Conservation (phyloP, 2,888 invertebrate species). For the Amorpha juglandis region DNA sequence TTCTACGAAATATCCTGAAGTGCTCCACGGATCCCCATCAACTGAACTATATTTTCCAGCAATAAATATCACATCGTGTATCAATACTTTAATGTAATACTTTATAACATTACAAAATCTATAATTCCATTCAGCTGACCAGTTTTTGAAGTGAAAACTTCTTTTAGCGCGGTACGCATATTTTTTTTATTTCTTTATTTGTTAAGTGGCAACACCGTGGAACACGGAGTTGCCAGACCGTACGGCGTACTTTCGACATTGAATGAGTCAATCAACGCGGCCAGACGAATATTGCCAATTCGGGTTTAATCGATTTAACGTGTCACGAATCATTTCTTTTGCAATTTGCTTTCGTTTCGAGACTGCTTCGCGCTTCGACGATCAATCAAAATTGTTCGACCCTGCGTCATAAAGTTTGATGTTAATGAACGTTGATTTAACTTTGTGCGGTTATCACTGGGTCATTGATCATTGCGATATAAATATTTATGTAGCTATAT, state of each 20-base stretch:
- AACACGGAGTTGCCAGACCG: conserved; percentile 26
- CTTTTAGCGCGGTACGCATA: too few relatives aligned
- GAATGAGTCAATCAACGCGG: conserved; percentile 28
- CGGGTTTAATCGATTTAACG: conserved; percentile 19
- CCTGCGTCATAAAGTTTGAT: conserved; percentile 4
- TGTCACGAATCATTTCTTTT: conserved; percentile 22
- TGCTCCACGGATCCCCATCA: too few relatives aligned
- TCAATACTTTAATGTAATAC: not conserved
- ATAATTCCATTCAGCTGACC: not conserved
- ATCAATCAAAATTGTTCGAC: conserved; percentile 8
- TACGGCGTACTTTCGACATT: conserved; percentile 31
- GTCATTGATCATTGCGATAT: not conserved
- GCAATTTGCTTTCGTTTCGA: conserved; percentile 19
- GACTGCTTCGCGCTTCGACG: conserved; percentile 3
- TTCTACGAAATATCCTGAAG: too few relatives aligned
- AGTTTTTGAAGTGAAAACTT: too few relatives aligned
- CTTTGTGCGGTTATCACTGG: not conserved
- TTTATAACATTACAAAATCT: not conserved
- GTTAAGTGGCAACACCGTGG: not conserved
- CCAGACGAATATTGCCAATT: conserved; percentile 25
- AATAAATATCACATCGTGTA: too few relatives aligned
- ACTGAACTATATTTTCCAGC: too few relatives aligned
- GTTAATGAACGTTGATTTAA: not conserved
- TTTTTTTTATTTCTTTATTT: too few relatives aligned
- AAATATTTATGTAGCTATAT: too few relatives aligned